phyloP scores from a whole-genome alignment of 2,888 invertebrate genomes.

The Eucera pruinosa region DNA sequence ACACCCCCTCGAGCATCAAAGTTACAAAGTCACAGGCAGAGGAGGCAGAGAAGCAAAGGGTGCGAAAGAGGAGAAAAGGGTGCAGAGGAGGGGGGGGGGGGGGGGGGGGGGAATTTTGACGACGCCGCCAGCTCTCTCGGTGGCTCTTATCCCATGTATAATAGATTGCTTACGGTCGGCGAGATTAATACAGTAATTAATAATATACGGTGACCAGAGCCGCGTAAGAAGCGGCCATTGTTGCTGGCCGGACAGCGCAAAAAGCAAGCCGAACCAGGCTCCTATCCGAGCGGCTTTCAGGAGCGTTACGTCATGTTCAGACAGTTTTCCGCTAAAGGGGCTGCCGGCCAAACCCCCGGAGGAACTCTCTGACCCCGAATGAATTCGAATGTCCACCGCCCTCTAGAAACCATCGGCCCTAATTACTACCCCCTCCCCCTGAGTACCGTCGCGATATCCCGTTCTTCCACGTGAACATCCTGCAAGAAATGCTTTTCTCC shows the following conservation, averaged over 20 bases:
- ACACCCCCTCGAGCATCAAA: conserved; percentile 50
- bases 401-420: conserved; percentile 62
- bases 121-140: conserved; percentile 55
- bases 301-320: conserved; percentile 84
- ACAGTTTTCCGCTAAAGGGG: conserved; percentile 80
- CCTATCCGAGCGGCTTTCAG: conserved; percentile 74
- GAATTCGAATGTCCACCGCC: conserved; percentile 82
- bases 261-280: conserved; percentile 73
- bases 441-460: conserved; percentile 62
- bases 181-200: conserved; percentile 84
- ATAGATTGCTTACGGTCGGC: conserved; percentile 81
- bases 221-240: conserved; percentile 82
- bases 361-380: conserved; percentile 72
- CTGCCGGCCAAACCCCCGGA: conserved; percentile 27
- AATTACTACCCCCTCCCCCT: too few relatives aligned
- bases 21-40: conserved; percentile 65
- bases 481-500: conserved; percentile 22
- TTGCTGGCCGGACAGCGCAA: conserved; percentile 82
- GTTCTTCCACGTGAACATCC: conserved; percentile 13
- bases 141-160: conserved; percentile 81
- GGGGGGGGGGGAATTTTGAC: conserved; percentile 42
- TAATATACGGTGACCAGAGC: conserved; percentile 82
- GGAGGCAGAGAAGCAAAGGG: neutral
- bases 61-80: too few relatives aligned
- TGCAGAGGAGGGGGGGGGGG: conserved; percentile 2